phyloP scores from a whole-genome alignment of 2,888 invertebrate species.

The Conomelus anceps region DNA sequence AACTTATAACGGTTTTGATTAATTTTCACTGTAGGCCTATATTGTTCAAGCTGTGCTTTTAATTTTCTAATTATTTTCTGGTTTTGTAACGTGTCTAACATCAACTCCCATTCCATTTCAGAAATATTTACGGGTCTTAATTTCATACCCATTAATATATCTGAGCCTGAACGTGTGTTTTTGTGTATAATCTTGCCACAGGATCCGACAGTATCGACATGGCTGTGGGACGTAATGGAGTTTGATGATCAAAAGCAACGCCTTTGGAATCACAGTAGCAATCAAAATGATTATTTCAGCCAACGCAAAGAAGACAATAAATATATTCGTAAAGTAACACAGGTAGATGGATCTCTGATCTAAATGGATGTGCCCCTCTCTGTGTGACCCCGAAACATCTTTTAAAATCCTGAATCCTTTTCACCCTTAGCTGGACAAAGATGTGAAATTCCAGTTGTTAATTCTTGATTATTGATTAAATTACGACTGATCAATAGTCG shows the following conservation, averaged over 20 bases:
- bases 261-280: constrained; percentile 14
- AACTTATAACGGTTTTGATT: too few species aligned
- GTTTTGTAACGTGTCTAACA: too few species aligned
- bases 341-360: constrained; percentile 15
- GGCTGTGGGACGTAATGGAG: constrained; percentile 78
- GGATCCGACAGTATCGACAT: constrained; percentile 80
- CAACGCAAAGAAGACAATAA: constrained; percentile 31
- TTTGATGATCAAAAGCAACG: constrained; percentile 65
- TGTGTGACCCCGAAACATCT: background rate
- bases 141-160: background rate
- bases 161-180: background rate
- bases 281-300: constrained; percentile 29
- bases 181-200: constrained; percentile 22
- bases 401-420: background rate
- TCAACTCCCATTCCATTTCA: background rate
- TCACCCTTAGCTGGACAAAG: background rate
- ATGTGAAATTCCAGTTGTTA: background rate
- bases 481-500: too few species aligned
- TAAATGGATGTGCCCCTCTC: background rate
- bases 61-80: too few species aligned
- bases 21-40: too few species aligned
- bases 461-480: too few species aligned
- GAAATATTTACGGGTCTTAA: background rate
- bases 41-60: too few species aligned
- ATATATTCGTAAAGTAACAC: constrained; percentile 28